A percentile compares a stretch with the other conserved stretches of the same genome.
phyloP scores from a whole-genome alignment of 2,113 vertebrate species.

The Syngnathus floridae region DNA sequence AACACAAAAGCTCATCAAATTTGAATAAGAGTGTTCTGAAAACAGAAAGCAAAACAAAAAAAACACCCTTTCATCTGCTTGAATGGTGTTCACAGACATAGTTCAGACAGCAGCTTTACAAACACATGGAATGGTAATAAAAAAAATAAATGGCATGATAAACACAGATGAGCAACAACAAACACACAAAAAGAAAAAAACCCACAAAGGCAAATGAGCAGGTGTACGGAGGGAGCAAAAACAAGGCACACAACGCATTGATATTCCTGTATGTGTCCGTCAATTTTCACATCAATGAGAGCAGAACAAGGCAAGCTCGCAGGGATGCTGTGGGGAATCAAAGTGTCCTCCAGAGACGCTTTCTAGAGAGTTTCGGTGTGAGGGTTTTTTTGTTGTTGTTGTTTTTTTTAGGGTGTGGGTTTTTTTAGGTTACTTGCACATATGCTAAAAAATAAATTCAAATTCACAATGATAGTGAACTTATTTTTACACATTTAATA shows the following conservation, averaged over 20 bases:
- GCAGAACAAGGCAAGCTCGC: conserved; percentile 48
- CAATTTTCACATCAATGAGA: conserved; percentile 60
- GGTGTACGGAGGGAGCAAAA: conserved; percentile 38
- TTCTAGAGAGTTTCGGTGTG: conserved; percentile 18
- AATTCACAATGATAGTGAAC: too few species aligned
- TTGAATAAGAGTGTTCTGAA: conserved; percentile 40
- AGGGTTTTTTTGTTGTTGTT: not conserved
- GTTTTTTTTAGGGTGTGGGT: too few species aligned
- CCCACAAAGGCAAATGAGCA: conserved; percentile 40
- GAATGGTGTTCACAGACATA: conserved; percentile 38
- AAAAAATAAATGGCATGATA: conserved; percentile 27
- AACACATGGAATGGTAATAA: conserved; percentile 25
- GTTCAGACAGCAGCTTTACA: conserved; percentile 42
- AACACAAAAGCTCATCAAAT: conserved; percentile 58
- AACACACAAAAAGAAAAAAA: not conserved
- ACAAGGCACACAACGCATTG: conserved; percentile 30
- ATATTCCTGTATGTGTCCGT: conserved; percentile 43
- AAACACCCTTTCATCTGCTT: conserved; percentile 53
- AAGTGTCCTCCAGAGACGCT: conserved; percentile 44
- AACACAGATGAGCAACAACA: conserved; percentile 4
- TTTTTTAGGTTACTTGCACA: not conserved
- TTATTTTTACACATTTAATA: too few species aligned
- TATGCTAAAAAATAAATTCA: not conserved
- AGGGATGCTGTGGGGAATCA: conserved; percentile 48
- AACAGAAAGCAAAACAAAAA: conserved; percentile 32